phyloP scores from a whole-genome alignment of 1,140 invertebrate species.

The Gryllus bimaculatus region DNA sequence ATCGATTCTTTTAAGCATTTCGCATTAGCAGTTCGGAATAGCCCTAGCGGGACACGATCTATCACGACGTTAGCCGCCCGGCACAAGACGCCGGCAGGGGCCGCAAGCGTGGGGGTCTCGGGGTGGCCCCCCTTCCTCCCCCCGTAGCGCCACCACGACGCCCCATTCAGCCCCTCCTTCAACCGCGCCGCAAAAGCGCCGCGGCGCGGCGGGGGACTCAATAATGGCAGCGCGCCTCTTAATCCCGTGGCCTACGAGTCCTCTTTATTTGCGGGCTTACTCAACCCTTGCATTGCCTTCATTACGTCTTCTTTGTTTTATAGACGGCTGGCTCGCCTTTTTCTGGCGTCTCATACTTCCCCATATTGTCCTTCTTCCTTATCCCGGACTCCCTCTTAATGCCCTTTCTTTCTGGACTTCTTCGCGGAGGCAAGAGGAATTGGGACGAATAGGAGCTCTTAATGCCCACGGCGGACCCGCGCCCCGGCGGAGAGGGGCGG shows the following conservation, averaged over 20 bases:
- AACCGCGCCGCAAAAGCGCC: neutral
- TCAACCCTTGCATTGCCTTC: slow-evolving; percentile 3
- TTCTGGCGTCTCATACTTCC: neutral
- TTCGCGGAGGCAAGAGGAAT: slow-evolving; percentile 2
- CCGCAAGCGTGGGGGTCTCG: too few species aligned
- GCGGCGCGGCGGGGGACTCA: neutral
- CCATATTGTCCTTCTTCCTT: neutral
- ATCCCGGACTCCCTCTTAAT: neutral
- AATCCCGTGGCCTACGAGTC: neutral
- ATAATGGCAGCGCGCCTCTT: neutral
- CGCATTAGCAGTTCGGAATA: too few species aligned
- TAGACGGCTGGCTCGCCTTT: neutral
- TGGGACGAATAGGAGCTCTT: neutral
- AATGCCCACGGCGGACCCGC: neutral
- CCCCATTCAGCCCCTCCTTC: neutral
- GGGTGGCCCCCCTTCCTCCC: too few species aligned
- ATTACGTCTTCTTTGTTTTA: slow-evolving; percentile 5
- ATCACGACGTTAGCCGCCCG: too few species aligned
- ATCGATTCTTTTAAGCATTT: too few species aligned
- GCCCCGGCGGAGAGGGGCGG: neutral
- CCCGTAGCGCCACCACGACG: too few species aligned
- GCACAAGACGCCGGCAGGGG: too few species aligned
- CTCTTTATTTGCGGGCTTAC: slow-evolving; percentile 3
- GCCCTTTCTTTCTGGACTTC: neutral
- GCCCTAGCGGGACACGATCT: too few species aligned